Percentiles rank a stretch among this genome's conserved stretches.
Evolutionary conservation across 2,797 vertebrate species (phyloP).

Genomic region (Channallabes apus): DNA sequence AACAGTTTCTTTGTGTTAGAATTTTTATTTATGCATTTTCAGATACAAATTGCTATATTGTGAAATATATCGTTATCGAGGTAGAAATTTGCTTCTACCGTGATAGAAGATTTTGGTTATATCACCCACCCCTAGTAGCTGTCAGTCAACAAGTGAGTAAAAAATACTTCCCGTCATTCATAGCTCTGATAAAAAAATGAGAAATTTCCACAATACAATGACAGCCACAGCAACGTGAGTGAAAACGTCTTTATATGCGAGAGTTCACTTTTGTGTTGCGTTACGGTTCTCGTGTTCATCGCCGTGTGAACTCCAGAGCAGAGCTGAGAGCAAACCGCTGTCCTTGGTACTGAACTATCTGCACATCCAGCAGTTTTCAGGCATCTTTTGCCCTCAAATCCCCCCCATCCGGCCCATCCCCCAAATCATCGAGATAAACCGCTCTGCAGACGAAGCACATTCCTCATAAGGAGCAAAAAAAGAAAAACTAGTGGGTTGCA

Average conservation of each 20-base stretch:
- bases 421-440: constrained; percentile 2
- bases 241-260: neutral
- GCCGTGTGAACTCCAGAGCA: neutral
- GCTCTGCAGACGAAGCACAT: neutral
- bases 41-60: no score
- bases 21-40: no score
- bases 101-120: no score
- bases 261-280: neutral
- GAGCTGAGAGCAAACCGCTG: constrained; percentile 52
- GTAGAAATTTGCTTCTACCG: no score
- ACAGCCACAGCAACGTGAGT: neutral
- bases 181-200: neutral
- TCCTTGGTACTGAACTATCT: constrained; percentile 64
- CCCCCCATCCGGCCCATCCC: neutral
- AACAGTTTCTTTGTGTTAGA: no score
- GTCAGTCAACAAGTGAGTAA: neutral
- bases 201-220: neutral
- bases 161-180: neutral
- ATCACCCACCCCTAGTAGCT: no score
- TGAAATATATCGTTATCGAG: no score
- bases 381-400: neutral
- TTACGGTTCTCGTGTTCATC: neutral
- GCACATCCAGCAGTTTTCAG: neutral
- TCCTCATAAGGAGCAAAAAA: neutral
- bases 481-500: neutral